Base-by-base conservation (phyloP, 2,888 invertebrate genomes). In the Parnassius mnemosyne region DNA sequence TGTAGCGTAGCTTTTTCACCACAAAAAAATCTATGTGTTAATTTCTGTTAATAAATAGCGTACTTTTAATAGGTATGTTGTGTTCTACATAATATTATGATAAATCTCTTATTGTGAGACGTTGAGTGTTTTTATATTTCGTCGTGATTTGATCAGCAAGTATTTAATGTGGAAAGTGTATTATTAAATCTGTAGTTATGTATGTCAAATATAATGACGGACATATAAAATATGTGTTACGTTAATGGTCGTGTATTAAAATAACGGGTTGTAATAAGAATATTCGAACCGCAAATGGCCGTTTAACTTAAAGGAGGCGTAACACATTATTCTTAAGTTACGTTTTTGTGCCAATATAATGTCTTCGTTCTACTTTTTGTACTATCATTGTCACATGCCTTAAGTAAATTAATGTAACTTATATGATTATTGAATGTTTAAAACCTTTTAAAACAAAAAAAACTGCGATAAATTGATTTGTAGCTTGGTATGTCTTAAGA, bases 251-350 rank as follows among this genome's bases (percentile, higher is more conserved):
- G 55, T 69, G 61, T 69, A 66, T 63, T 61, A 68, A 73, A 71
- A 68, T 77, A 79, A 78, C 73, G 76, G 73, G 61, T 66, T 64
- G 66, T 60, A 67, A 69, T 66, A 72, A 72, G 67, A 66, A 65
- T 68, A 69, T 71, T 65, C 67, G 71, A 70, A 69, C 71, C 66
- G 64, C 60, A 69, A 66, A 73, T 77, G 83, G 77, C 63, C 82
- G 66, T 83, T 83, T 81, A 85, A 85, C 85, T 79, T 77, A 60
- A 65, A 71, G 69, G 63, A 76, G 79, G 76, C 77, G 80, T 75
- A 70, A 67, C 69, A 71, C 68, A 71, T 77, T 68, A 68, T 67
- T 66, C 65, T 66, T 65, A 61, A 57, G 67, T 65, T 73, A 68
- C 67, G 70, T 83, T 83, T 85, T 83, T 85, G 72, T 75, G 50